Base-by-base conservation (phyloP, 23 tunicate species). In the Clavelina lepadiformis region DNA sequence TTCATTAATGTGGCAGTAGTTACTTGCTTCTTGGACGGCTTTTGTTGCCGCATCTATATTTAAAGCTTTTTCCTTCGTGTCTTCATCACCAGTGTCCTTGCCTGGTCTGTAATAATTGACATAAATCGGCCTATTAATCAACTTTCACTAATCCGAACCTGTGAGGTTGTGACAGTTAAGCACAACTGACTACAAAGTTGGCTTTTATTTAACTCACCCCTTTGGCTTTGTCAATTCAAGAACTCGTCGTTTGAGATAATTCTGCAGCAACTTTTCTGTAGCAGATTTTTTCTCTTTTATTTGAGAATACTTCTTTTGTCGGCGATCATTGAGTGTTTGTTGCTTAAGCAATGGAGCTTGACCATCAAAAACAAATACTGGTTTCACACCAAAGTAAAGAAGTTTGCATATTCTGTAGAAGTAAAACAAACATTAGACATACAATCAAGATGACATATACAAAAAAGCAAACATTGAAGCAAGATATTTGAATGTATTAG, bases 351-450 rank as follows among this genome's bases (percentile, higher is more conserved):
- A 41, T 22, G 96, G 96, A 5, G 87, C 78, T 45, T 79, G 55
- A 11, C 97, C 97, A 75, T 89, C 97, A 62, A 89, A 89, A 44
- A 89, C 97, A 63, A 89, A 89, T 7, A 89, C 75, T 2, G 97
- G 97, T 70, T 89, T 81, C 41, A 89, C 67, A 46, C 97, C 97
- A 66, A 63, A 81, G 46, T 89, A 76, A 24, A 89, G 66, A 0
- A 89, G 74, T 47, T 89, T 89, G 69, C 91, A 81, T 0, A 89
- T 89, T 58, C 97, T 82, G 61, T 5, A 26, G 28, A 36, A 46
- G 28, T 55, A 19, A 68, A 31, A 29, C 59, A 11, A 41, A 11
- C 15, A n/a, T n/a, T n/a, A n/a, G n/a, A n/a, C n/a, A n/a, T n/a
- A n/a, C n/a, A n/a, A n/a, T n/a, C n/a, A n/a, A n/a, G n/a, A n/a